Evolutionary conservation across 1,140 invertebrate genomes (phyloP).

Genomic region (Tetragonula clypearis): DNA sequence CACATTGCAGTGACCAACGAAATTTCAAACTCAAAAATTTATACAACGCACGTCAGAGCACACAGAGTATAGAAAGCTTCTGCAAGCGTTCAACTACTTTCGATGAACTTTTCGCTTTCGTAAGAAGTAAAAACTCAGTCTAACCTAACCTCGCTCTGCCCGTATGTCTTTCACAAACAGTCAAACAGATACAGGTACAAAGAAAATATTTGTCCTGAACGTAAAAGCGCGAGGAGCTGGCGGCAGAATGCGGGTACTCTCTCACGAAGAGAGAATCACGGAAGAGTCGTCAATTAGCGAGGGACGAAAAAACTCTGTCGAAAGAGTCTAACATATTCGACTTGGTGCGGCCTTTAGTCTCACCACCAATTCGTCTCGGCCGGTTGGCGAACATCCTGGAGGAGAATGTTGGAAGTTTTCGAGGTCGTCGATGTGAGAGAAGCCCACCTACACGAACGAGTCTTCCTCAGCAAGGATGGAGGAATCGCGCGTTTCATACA

Average conservation of each 20-base stretch:
- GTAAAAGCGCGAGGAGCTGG: neutral
- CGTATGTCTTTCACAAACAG: neutral
- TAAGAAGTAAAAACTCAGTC: too few relatives aligned
- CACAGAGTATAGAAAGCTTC: too few relatives aligned
- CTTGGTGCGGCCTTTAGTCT: constrained; percentile 43
- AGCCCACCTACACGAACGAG: constrained; percentile 29
- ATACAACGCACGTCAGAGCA: too few relatives aligned
- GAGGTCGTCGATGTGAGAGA: constrained; percentile 26
- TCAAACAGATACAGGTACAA: neutral
- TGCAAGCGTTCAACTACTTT: too few relatives aligned
- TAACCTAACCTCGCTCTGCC: too few relatives aligned
- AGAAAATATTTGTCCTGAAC: neutral
- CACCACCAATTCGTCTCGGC: constrained; percentile 33
- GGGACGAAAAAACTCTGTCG: constrained; percentile 2
- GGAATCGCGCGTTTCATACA: constrained; percentile 7
- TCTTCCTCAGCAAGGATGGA: neutral
- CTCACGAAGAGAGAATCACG: neutral
- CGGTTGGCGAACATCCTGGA: constrained; percentile 11
- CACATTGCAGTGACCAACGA: too few relatives aligned
- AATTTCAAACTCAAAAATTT: too few relatives aligned
- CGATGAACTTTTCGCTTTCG: too few relatives aligned
- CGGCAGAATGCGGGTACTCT: neutral
- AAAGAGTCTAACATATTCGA: constrained; percentile 26
- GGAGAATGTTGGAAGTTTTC: constrained; percentile 37
- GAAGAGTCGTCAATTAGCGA: neutral